Evolutionary conservation across 2,888 invertebrate species (phyloP).

Genomic region (Phytoseiulus persimilis): DNA sequence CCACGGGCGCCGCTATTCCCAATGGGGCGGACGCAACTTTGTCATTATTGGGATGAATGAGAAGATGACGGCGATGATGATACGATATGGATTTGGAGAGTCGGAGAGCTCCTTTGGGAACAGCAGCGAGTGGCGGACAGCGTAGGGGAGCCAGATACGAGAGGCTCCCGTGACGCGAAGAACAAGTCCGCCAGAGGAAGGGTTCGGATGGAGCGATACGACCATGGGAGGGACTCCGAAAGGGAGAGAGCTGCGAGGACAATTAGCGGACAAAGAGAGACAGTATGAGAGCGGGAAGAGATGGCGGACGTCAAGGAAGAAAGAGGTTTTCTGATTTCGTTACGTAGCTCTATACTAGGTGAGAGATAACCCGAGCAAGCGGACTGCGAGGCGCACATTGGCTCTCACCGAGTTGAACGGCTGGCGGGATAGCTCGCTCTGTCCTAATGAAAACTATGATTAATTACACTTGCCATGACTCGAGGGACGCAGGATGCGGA

Average conservation of each 20-base stretch:
- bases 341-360: background rate
- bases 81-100: conserved; percentile 25
- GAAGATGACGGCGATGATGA: conserved; percentile 24
- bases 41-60: conserved; percentile 34
- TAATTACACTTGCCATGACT: conserved; percentile 28
- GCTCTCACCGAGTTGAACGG: background rate
- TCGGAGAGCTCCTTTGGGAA: conserved; percentile 7
- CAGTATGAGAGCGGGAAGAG: background rate
- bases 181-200: background rate
- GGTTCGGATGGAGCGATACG: background rate
- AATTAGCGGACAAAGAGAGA: background rate
- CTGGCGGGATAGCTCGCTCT: background rate
- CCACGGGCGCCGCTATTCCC: background rate
- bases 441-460: conserved; percentile 37
- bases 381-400: background rate
- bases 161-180: background rate
- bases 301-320: no score
- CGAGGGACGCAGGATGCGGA: conserved; percentile 24
- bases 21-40: conserved; percentile 11
- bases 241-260: background rate
- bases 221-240: background rate
- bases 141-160: background rate
- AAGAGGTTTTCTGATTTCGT: background rate
- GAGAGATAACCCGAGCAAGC: background rate
- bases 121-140: background rate